Evolutionary conservation across 2,888 invertebrate species (phyloP), one percentile per base, ranked within the genome.

Genomic region (Pristionchus maxplancki): DNA sequence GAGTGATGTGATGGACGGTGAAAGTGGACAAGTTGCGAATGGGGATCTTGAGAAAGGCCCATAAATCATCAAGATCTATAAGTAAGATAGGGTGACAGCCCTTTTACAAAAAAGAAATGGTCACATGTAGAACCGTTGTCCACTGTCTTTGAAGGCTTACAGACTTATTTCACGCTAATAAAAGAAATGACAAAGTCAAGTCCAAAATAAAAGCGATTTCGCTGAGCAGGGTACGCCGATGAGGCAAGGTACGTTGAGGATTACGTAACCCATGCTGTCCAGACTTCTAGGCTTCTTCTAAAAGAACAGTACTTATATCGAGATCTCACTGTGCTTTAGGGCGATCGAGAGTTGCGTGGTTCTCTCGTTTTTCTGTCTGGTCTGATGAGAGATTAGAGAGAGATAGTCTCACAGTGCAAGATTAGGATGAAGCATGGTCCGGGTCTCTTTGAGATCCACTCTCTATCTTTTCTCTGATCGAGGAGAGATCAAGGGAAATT

Each of bases 361-460:
- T 44, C n/a, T 28, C 24, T 44, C n/a, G 34, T 74, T 78, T 78
- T 24, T 74, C 71, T 78, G 78, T 78, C 78, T 78, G 78, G 78
- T 78, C 78, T 78, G 44, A 74, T 74, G 71, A 31, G 71, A 40
- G 71, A 20, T 6, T 6, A 71, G 44, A 15, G 44, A 44, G 11
- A 67, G 71, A 40, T 71, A 34, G 71, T 71, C 71, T 58, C 1
- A 58, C 58, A 58, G 58, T 58, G 58, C 58, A 58, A 58, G 58
- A n/a, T 58, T 8, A n/a, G 58, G 58, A 58, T 58, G 1, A 17
- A 5, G 50, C 50, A 50, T 1, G 1, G 1, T 64, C 37, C 15
- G 0, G 6, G 28, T 62, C 62, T 62, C 62, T 15, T 13, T 58
- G 48, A 48, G 4, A 24, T 20, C 53, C 64, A 31, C 31, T 64